A percentile compares a stretch with the other conserved stretches of the same genome.
Conservation (phyloP, 2,113 vertebrate genomes). For the Thinocorus orbignyianus region DNA sequence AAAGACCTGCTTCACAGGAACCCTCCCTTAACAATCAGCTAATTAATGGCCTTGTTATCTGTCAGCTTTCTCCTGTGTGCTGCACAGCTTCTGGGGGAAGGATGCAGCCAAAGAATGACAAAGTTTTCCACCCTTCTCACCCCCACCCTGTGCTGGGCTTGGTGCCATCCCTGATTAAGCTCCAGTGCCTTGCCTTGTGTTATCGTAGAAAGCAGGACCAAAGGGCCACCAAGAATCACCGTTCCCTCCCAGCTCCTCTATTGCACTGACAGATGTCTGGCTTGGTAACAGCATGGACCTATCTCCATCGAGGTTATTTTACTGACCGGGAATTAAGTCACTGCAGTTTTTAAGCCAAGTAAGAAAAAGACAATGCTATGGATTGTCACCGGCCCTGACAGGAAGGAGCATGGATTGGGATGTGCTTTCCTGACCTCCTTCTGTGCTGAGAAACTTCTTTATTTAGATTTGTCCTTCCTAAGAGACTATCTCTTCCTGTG, state of each 20-base stretch:
- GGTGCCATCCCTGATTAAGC: constrained; percentile 37
- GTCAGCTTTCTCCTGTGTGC: constrained; percentile 4
- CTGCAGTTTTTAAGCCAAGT: constrained; percentile 30
- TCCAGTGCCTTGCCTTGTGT: neutral
- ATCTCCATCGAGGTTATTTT: neutral
- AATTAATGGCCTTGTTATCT: constrained; percentile 48
- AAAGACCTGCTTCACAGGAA: neutral
- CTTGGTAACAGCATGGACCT: constrained; percentile 16
- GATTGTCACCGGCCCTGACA: neutral
- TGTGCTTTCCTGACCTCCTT: constrained; percentile 59
- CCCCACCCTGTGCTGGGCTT: constrained; percentile 19
- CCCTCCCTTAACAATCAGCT: constrained; percentile 20
- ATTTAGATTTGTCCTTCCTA: constrained; percentile 51
- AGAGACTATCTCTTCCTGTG: constrained; percentile 26
- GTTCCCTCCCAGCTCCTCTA: constrained; percentile 30
- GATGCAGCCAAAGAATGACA: constrained; percentile 1
- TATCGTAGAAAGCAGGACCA: neutral
- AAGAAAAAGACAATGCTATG: constrained; percentile 26
- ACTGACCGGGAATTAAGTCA: constrained; percentile 30
- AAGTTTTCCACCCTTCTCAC: neutral
- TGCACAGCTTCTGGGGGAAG: neutral
- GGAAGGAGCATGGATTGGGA: constrained; percentile 45
- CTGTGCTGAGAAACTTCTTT: constrained; percentile 7
- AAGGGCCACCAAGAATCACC: neutral
- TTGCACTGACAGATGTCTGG: constrained; percentile 49